Evolutionary conservation across 2,113 vertebrate genomes (phyloP).

Genomic region (Campylomormyrus tamandua): DNA sequence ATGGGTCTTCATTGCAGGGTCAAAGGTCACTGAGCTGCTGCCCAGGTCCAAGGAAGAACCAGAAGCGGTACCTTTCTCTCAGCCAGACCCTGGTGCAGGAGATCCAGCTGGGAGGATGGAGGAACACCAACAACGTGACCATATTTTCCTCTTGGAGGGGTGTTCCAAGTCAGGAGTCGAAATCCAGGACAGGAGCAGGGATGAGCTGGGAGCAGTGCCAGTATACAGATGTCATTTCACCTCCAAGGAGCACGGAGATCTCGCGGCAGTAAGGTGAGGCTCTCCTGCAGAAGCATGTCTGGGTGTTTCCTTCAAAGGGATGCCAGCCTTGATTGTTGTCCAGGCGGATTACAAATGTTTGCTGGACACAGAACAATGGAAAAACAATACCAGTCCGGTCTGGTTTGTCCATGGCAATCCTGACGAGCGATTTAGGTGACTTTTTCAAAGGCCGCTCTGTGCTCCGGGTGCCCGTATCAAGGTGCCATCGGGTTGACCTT

Average conservation of each 20-base stretch:
- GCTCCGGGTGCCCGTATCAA: neutral
- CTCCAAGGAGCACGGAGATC: neutral
- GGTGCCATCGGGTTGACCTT: slow-evolving; percentile 11
- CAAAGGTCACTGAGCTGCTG: slow-evolving; percentile 10
- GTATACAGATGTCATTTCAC: slow-evolving; percentile 13
- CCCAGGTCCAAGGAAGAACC: slow-evolving; percentile 13
- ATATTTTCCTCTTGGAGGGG: slow-evolving; percentile 2
- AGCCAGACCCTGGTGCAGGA: neutral
- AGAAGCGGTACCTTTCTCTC: neutral
- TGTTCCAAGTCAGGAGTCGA: neutral
- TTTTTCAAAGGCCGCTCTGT: neutral
- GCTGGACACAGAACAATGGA: neutral
- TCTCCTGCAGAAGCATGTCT: neutral
- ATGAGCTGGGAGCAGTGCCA: neutral
- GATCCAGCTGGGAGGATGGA: slow-evolving; percentile 18
- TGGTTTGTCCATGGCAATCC: neutral
- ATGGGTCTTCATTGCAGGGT: slow-evolving; percentile 5
- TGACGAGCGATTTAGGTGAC: neutral
- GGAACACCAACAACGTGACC: slow-evolving; percentile 11
- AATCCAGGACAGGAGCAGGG: neutral
- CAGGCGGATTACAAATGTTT: neutral
- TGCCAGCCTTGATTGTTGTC: neutral
- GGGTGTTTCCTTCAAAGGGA: neutral
- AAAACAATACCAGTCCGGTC: neutral
- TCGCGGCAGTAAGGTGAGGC: neutral